A percentile compares a stretch with the other conserved stretches of the same genome.
Conservation (phyloP, 2,113 vertebrate genomes). For the cattle (Bos taurus) region DNA sequence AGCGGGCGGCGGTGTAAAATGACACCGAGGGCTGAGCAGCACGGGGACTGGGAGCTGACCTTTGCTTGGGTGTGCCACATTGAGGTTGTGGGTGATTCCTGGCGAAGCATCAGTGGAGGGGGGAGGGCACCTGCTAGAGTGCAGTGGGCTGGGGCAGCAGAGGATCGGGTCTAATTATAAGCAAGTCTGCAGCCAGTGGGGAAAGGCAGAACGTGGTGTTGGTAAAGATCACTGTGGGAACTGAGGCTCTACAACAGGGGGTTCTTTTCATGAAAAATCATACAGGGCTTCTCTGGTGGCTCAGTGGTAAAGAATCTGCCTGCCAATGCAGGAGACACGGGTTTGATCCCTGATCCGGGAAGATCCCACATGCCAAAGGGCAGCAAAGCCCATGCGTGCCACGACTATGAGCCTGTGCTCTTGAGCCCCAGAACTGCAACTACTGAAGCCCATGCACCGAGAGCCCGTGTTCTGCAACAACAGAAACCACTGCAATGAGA, state of each 20-base stretch:
- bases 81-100: not conserved
- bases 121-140: not conserved
- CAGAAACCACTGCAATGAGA: not conserved
- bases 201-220: not conserved
- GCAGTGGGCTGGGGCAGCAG: not conserved
- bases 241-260: not conserved
- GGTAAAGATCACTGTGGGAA: not conserved
- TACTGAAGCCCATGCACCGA: not conserved
- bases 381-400: not conserved
- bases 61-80: not conserved
- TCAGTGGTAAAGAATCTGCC: not conserved
- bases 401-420: not conserved
- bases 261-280: not conserved
- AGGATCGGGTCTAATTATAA: not conserved
- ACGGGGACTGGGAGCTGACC: not conserved
- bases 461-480: not conserved
- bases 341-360: not conserved
- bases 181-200: not conserved
- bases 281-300: not conserved
- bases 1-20: accelerated
- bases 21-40: accelerated
- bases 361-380: not conserved
- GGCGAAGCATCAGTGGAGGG: accelerated
- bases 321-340: not conserved
- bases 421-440: not conserved